Evolutionary conservation across 2,888 invertebrate genomes (phyloP), one percentile per base, ranked within the genome.

Genomic region (Parelbella ahira): DNA sequence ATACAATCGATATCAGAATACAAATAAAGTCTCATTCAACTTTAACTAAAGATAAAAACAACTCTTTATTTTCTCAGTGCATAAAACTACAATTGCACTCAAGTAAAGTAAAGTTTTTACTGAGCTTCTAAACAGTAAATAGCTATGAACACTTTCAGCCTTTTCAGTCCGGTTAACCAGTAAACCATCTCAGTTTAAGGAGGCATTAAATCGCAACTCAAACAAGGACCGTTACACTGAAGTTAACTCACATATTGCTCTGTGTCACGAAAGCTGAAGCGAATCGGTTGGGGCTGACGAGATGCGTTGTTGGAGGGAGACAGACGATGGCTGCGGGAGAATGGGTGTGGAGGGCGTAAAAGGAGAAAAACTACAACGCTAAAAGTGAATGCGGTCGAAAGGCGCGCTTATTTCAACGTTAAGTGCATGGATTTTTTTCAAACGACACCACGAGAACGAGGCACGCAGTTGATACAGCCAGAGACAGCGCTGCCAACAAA

Each of bases 301-400:
- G 72, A 70, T 59, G 69, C 59, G 59, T 54, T 53, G 80, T 63
- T 45, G 54, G 79, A 82, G 71, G 58, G 81, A 73, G 83, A 83
- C 58, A 77, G 80, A 60, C 60, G 62, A 70, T 62, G 65, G 57
- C 58, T 60, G 71, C 69, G 68, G 70, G 71, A 77, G 81, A 82
- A 76, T 73, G 79, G 78, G 74, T 72, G 69, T 73, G 79, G 79
- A 82, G 84, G 77, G 83, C 69, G 80, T 79, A 84, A 86, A 83
- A 83, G 72, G 86, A 84, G 83, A 84, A 84, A 86, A 87, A 86
- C 87, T 86, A 83, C 83, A 82, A 72, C 80, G 84, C 84, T 86
- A 84, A 86, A 86, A 86, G 86, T 86, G 84, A 87, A 87, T 83
- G 87, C 87, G 84, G 87, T 86, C 83, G 84, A 86, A 84, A 84